Conservation (phyloP, 35 echinoderm and acorn worm genomes). For the Lytechinus variegatus region DNA sequence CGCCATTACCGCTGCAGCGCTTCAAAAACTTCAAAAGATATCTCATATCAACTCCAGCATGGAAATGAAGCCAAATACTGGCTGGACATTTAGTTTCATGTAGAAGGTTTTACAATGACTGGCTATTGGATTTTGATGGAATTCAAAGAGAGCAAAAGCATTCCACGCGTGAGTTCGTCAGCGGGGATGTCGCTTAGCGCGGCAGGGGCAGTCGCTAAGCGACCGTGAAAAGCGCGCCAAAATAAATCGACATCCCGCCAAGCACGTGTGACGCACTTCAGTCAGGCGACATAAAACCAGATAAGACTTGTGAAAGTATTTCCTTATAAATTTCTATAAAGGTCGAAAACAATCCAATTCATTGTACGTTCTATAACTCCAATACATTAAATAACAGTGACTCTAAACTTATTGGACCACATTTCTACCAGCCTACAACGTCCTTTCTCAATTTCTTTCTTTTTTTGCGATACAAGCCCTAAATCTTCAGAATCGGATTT, state of each 20-base stretch:
- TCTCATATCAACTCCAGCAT: neutral
- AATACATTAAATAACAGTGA: too few species aligned
- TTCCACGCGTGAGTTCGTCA: neutral
- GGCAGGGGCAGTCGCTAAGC: neutral
- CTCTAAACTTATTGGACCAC: too few species aligned
- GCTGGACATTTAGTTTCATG: neutral
- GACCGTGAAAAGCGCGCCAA: neutral
- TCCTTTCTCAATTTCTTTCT: too few species aligned
- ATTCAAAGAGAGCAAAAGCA: slow-evolving; percentile 1
- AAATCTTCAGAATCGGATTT: too few species aligned
- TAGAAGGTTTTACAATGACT: neutral
- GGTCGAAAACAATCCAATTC: too few species aligned
- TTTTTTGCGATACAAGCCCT: too few species aligned
- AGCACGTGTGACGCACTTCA: neutral
- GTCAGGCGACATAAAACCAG: neutral
- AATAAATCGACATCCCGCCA: neutral
- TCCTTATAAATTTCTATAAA: too few species aligned
- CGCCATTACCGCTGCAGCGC: neutral
- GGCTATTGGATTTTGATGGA: slow-evolving; percentile 20
- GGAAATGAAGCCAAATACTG: neutral
- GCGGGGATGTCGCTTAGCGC: slow-evolving; percentile 35
- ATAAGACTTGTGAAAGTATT: neutral
- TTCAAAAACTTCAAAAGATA: neutral
- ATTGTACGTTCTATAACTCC: too few species aligned
- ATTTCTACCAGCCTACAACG: too few species aligned